Conservation (phyloP, 2,113 vertebrate species). For the Corydoras maculifer region DNA sequence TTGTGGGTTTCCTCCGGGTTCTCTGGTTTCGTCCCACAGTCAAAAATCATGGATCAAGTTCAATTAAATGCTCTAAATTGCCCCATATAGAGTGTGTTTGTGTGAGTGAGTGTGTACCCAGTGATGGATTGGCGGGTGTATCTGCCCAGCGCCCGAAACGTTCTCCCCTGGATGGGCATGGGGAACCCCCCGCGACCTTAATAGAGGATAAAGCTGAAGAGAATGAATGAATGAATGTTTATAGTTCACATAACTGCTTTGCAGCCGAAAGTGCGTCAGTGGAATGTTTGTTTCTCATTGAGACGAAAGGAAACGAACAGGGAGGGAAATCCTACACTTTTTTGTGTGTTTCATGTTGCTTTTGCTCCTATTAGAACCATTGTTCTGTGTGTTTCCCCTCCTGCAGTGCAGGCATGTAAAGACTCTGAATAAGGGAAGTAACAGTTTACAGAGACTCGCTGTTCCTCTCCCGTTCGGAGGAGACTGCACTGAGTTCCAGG, state of each 20-base stretch:
- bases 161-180: too few relatives aligned
- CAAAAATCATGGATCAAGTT: too few relatives aligned
- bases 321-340: not conserved
- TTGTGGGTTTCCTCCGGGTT: too few relatives aligned
- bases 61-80: too few relatives aligned
- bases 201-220: too few relatives aligned
- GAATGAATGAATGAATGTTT: too few relatives aligned
- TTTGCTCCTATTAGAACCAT: conserved; percentile 15
- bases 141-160: too few relatives aligned
- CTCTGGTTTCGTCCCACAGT: too few relatives aligned
- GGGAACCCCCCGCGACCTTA: too few relatives aligned
- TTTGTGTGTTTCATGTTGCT: conserved; percentile 20
- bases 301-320: not conserved
- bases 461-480: conserved; percentile 34
- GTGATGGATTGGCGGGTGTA: too few relatives aligned
- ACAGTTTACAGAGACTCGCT: conserved; percentile 32
- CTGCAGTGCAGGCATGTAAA: conserved; percentile 25
- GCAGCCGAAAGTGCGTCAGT: not conserved
- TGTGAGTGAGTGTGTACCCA: too few relatives aligned
- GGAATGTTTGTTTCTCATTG: not conserved
- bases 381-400: conserved; percentile 28
- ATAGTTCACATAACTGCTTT: not conserved
- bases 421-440: conserved; percentile 13
- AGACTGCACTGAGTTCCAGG: conserved; percentile 33
- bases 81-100: too few relatives aligned